phyloP scores from a whole-genome alignment of 2,888 invertebrate genomes.

The Ferrisia virgata region DNA sequence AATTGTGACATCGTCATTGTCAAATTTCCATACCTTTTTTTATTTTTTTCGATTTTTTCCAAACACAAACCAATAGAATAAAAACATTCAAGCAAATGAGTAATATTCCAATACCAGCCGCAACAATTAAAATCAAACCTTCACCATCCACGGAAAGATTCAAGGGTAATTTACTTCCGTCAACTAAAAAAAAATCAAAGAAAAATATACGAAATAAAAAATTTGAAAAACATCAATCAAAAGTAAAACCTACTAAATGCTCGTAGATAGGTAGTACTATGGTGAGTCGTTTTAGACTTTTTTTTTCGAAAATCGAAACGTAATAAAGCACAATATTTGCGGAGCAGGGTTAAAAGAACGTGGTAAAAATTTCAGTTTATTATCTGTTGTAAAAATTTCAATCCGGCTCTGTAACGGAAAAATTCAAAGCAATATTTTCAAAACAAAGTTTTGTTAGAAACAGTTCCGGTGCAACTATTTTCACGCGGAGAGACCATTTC shows the following conservation, averaged over 20 bases:
- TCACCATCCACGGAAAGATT: background rate
- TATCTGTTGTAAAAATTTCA: too few relatives aligned
- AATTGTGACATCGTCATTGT: background rate
- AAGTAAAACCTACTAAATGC: background rate
- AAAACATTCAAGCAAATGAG: constrained; percentile 21
- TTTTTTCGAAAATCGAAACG: too few relatives aligned
- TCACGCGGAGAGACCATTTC: too few relatives aligned
- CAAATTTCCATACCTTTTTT: constrained; percentile 1
- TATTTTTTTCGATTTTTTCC: background rate
- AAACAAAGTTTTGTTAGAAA: too few relatives aligned
- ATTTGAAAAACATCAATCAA: background rate
- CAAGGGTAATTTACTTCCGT: background rate
- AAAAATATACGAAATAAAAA: background rate
- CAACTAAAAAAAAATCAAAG: background rate
- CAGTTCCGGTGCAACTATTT: too few relatives aligned
- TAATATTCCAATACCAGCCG: background rate
- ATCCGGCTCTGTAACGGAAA: too few relatives aligned
- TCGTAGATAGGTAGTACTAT: too few relatives aligned
- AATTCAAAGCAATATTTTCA: too few relatives aligned
- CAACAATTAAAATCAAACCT: background rate
- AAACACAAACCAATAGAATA: background rate
- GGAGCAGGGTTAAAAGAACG: too few relatives aligned
- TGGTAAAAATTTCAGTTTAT: too few relatives aligned
- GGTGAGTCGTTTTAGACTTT: too few relatives aligned
- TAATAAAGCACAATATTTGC: too few relatives aligned